A percentile compares a stretch with the other conserved stretches of the same genome.
Evolutionary conservation across 2,113 vertebrate species (phyloP).

Genomic region (Phodopus roborovskii): DNA sequence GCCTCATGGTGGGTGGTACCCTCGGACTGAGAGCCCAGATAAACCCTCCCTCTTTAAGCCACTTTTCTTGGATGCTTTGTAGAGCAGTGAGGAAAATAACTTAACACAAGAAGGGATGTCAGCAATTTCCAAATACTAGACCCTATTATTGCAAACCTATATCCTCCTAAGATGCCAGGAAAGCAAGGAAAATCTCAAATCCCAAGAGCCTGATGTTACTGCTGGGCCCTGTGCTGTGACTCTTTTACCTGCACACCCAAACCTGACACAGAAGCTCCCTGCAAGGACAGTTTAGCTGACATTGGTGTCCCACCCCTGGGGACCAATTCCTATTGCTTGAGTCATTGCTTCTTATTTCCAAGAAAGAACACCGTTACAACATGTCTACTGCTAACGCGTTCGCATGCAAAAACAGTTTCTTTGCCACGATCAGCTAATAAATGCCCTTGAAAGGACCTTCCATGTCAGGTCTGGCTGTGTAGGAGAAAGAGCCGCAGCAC

Average conservation of each 20-base stretch:
- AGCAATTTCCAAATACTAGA: not conserved
- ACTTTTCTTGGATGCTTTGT: not conserved
- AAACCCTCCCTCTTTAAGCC: not conserved
- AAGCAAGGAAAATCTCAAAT: not conserved
- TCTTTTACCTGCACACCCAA: not conserved
- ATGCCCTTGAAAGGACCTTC: not conserved
- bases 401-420: not conserved
- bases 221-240: not conserved
- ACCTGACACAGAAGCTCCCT: not conserved
- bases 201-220: not conserved
- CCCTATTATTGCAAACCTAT: not conserved
- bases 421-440: not conserved
- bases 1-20: not conserved
- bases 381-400: not conserved
- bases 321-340: not conserved
- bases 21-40: not conserved
- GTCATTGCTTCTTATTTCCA: not conserved
- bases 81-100: not conserved
- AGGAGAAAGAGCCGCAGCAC: not conserved
- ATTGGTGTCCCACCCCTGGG: not conserved
- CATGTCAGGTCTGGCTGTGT: not conserved
- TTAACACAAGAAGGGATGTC: not conserved
- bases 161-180: not conserved
- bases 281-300: not conserved
- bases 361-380: not conserved